phyloP scores from a whole-genome alignment of 1,140 invertebrate genomes.

The Octopus sinensis region DNA sequence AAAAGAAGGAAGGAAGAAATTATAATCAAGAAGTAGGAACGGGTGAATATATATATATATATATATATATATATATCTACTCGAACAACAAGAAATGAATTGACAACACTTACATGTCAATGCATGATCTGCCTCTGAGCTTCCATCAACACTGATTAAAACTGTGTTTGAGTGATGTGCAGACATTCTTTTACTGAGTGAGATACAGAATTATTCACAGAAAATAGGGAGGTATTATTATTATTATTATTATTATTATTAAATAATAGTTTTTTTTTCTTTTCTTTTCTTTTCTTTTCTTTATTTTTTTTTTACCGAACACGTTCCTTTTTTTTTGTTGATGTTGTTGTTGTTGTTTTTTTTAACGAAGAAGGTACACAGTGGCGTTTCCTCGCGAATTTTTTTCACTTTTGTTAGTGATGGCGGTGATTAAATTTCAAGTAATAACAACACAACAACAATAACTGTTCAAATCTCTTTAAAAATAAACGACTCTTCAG shows the following conservation, averaged over 20 bases:
- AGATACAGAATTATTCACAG: background rate
- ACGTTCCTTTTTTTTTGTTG: background rate
- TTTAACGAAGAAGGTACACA: background rate
- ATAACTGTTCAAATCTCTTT: no score
- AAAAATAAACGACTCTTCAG: no score
- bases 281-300: background rate
- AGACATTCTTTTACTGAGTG: background rate
- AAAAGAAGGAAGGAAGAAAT: background rate
- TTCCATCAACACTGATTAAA: background rate
- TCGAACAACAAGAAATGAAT: background rate
- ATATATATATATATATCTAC: background rate
- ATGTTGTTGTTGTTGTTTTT: background rate
- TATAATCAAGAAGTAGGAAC: background rate
- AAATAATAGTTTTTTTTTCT: background rate
- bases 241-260: background rate
- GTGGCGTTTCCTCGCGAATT: background rate
- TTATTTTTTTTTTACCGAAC: background rate
- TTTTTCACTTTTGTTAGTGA: background rate
- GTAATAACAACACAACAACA: background rate
- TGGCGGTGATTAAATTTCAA: background rate
- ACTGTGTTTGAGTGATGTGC: background rate
- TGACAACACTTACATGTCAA: slow-evolving; percentile 6
- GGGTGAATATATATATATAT: background rate
- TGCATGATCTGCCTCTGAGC: background rate
- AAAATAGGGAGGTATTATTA: background rate